These are phyloP conservation scores for Bagarius yarrelli DNA, from an alignment of 2,113 vertebrate genomes.

Conservation along the genomic window DNA sequence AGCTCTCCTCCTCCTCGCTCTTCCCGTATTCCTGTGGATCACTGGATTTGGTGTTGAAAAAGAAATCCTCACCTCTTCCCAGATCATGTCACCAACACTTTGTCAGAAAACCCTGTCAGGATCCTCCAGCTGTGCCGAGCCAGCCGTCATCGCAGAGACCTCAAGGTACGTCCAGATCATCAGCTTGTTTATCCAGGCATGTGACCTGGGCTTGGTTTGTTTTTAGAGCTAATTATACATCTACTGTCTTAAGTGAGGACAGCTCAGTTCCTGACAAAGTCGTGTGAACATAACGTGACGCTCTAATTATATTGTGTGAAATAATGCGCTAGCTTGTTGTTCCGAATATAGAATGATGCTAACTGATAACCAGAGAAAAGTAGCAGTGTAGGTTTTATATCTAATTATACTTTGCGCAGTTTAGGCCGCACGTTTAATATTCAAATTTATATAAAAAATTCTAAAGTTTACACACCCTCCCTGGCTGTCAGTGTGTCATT, in stretches of 20 bases:
- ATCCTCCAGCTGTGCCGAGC: constrained; percentile 66
- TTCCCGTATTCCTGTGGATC: constrained; percentile 71
- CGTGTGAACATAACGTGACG: not conserved
- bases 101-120: constrained; percentile 70
- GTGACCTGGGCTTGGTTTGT: not conserved
- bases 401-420: no score
- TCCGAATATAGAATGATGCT: no score
- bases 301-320: not conserved
- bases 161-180: constrained; percentile 67
- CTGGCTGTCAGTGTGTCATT: no score
- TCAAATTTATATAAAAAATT: no score
- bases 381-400: no score
- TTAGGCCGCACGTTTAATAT: no score
- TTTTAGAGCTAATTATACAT: not conserved
- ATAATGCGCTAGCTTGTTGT: no score
- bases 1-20: constrained; percentile 69
- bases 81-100: constrained; percentile 70
- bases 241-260: not conserved
- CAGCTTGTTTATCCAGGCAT: not conserved
- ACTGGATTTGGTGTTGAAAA: constrained; percentile 61
- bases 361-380: no score
- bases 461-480: no score
- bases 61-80: constrained; percentile 57
- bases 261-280: not conserved
- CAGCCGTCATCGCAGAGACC: constrained; percentile 76